A percentile compares a stretch with the other conserved stretches of the same genome.
phyloP scores from a whole-genome alignment of 2,113 vertebrate species.

The Pungitius pungitius region DNA sequence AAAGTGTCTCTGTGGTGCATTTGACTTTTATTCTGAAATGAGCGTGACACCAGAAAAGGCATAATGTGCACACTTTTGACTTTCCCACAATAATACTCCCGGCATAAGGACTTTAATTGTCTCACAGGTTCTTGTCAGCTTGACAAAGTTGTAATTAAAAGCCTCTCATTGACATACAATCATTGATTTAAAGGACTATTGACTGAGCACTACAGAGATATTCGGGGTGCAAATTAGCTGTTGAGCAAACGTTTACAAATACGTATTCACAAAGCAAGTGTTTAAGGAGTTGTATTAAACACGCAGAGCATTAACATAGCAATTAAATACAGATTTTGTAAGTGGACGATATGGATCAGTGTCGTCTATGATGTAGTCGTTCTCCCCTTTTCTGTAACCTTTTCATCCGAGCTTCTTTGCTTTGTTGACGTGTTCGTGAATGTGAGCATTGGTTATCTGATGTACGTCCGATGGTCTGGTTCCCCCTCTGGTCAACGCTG shows the following conservation, averaged over 20 bases:
- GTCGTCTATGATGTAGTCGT: background rate
- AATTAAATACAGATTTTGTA: background rate
- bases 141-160: conserved; percentile 27
- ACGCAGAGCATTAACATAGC: background rate
- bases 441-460: background rate
- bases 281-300: background rate
- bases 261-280: background rate
- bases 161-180: conserved; percentile 50
- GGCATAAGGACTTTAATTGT: background rate
- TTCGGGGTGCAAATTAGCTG: background rate
- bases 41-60: conserved; percentile 2
- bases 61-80: conserved; percentile 3
- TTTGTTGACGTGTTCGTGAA: background rate
- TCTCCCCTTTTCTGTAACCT: background rate
- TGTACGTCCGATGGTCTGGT: background rate
- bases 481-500: background rate
- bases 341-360: background rate
- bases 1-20: background rate
- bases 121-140: background rate
- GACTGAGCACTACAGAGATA: conserved; percentile 21
- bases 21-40: background rate
- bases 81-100: background rate
- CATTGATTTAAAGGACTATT: conserved; percentile 58
- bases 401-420: background rate
- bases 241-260: conserved; percentile 9